Evolutionary conservation across 2,888 invertebrate genomes (phyloP), one percentile per base, ranked within the genome.

Genomic region (Isotomurus palustris): DNA sequence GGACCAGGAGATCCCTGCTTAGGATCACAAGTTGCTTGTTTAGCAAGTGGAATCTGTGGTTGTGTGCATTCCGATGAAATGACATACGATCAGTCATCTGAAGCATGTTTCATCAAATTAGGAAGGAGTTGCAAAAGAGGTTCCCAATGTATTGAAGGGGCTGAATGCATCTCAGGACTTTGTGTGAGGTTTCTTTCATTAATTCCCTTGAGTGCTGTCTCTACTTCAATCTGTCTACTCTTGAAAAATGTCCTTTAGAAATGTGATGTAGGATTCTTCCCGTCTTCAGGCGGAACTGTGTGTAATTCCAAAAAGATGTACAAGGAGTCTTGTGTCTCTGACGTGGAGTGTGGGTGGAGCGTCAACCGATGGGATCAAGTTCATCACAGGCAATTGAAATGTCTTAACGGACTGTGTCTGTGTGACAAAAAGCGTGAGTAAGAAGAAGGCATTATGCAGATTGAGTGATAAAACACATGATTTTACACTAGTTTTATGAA

Each of bases 261-360:
- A n/a, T 47, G 47, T 28, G 28, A 47, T n/a, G 44, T 50, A 21
- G 60, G 57, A 47, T 53, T 29, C 22, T 56, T 50, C 36, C 19
- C 53, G n/a, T 32, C 29, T 14, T 27, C 22, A 8, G 50, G 50
- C n/a, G 56, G 56, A n/a, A 54, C n/a, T n/a, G 19, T 50, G 27
- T 64, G 64, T 32, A 2, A 58, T 2, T 53, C 47, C 22, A 66
- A 66, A 47, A 62, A 62, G 35, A 14, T 21, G 10, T 57, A 54
- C 40, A 61, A 66, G 19, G 69, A 67, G 28, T 32, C 44, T 14
- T 69, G 69, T 48, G 36, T 50, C 17, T 55, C 27, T 27, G 64
- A 67, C 35, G 25, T 35, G 2, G 67, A 67, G 43, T 67, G 67
- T 45, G 53, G 41, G 21, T 45, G 36, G 19, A 52, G n/a, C n/a